Percentiles rank a stretch among this genome's conserved stretches.
Evolutionary conservation across 2,797 vertebrate species (phyloP).

Genomic region (Sorex maritimensis): DNA sequence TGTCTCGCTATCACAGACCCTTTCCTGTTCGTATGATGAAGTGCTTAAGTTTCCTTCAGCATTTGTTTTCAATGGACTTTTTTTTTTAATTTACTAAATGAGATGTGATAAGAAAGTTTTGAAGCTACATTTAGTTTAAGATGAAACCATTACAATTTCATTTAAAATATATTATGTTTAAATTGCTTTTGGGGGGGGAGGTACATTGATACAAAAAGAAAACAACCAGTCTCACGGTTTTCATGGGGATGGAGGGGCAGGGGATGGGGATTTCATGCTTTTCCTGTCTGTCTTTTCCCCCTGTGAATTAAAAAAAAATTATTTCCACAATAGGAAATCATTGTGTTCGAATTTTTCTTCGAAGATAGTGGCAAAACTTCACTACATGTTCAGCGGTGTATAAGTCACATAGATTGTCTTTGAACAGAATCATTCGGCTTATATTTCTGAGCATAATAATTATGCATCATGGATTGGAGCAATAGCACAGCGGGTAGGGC

Average conservation of each 20-base stretch:
- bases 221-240: neutral
- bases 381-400: neutral
- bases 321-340: neutral
- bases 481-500: no score
- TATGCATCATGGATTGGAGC: neutral
- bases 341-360: conserved; percentile 1
- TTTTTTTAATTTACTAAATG: conserved; percentile 55
- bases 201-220: conserved; percentile 14
- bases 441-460: neutral
- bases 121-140: conserved; percentile 58
- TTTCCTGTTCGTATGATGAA: no score
- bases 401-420: neutral
- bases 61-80: conserved; percentile 66
- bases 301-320: conserved; percentile 27
- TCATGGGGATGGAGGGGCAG: neutral
- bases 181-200: conserved; percentile 27
- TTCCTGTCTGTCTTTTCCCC: conserved; percentile 21
- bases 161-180: conserved; percentile 64
- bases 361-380: neutral
- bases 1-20: no score
- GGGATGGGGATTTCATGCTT: neutral
- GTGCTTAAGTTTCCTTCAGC: conserved; percentile 10
- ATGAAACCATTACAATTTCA: conserved; percentile 46
- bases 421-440: neutral
- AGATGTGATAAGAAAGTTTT: conserved; percentile 49